Evolutionary conservation across 1,140 invertebrate species (phyloP).

Genomic region (Palaemon carinicauda): DNA sequence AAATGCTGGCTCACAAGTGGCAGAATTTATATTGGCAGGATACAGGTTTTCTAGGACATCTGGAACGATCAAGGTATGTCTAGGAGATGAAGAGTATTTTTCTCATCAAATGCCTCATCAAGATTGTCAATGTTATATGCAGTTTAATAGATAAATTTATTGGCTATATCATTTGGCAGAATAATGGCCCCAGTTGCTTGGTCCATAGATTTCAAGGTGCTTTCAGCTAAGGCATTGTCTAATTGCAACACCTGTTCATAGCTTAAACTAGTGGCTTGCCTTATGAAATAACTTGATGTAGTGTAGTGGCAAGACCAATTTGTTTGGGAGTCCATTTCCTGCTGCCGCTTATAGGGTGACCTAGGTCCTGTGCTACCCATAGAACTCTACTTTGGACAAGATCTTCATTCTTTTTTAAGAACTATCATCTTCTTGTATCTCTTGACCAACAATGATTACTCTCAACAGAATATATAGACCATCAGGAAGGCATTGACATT

Average conservation of each 20-base stretch:
- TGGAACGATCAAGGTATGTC: not conserved
- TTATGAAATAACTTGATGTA: no score
- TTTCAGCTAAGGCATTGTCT: not conserved
- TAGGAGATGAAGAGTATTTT: not conserved
- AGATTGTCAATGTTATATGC: conserved; percentile 11
- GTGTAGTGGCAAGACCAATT: no score
- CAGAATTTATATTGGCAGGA: not conserved
- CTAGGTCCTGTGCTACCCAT: no score
- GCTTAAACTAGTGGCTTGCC: no score
- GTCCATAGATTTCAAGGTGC: not conserved
- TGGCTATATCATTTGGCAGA: not conserved
- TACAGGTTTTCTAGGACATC: not conserved
- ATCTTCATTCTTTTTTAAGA: no score
- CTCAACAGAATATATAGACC: no score
- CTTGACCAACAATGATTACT: no score
- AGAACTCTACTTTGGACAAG: no score
- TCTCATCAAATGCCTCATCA: not conserved
- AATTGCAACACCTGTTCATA: conserved; percentile 1
- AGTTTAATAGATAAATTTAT: not conserved
- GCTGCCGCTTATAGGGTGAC: no score
- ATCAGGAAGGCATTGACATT: no score
- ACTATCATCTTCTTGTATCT: no score
- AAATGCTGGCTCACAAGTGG: not conserved
- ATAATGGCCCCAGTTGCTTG: not conserved
- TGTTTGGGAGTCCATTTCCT: no score